Base-by-base conservation (phyloP, 2,888 invertebrate genomes). In the Mystacides longicornis region DNA sequence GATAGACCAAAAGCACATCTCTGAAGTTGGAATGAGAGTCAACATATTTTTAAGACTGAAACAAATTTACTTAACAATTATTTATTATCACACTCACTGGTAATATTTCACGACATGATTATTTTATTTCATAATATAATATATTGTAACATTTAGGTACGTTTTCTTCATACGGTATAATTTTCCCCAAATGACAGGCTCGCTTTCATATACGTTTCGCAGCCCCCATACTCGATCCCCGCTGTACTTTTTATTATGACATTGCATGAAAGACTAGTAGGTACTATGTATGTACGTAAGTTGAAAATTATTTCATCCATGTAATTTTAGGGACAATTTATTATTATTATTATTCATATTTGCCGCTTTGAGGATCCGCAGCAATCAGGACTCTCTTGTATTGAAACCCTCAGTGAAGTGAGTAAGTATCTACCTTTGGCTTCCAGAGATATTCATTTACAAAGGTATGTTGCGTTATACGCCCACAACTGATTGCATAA, bases 301-400 rank as follows among this genome's bases (percentile, higher is more conserved):
- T 33, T 48, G 37, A 33, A 42, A 49, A 58, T 58, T 43, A 55
- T 21, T 48, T 21, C 23, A n/a, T 48, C 22, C 58, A 56, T 58
- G 54, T 57, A 60, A 60, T 60, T n/a, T 60, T 58, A 51, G 57
- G 54, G n/a, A 49, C 56, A 54, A 60, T 60, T 58, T 56, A 58
- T 56, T 37, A 27, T 5, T 27, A 27, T 11, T 27, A 27, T n/a
- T n/a, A 11, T 27, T 7, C 7, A 55, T 52, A 19, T 49, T 27
- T 47, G 23, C 49, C 45, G 51, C 54, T 53, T 54, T 53, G 54
- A 54, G 54, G 54, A 53, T 55, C n/a, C 16, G 37, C 16, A 42
- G 59, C 57, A 61, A 59, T 60, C 59, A 59, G 50, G 57, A 20
- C 23, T 54, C 61, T 61, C 61, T 61, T 61, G 61, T 61, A 46